Conservation (phyloP, 2,888 invertebrate species). For the Clanis bilineata region DNA sequence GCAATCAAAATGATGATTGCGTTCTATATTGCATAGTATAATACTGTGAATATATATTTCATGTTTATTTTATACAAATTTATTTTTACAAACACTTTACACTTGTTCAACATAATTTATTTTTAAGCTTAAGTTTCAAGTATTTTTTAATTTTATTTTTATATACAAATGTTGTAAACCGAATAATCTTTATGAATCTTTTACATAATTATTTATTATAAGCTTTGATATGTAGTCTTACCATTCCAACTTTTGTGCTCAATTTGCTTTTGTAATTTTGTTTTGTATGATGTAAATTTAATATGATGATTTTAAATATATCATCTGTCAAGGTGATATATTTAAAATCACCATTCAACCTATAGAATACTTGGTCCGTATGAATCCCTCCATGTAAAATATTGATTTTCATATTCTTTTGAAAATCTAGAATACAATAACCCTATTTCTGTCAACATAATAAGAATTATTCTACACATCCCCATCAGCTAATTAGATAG, state of each 20-base stretch:
- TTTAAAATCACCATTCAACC: too few species aligned
- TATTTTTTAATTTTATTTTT: not conserved
- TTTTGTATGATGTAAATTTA: too few species aligned
- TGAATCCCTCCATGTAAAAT: too few species aligned
- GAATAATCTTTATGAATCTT: not conserved
- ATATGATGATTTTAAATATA: too few species aligned
- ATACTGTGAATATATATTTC: not conserved
- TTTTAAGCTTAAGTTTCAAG: not conserved
- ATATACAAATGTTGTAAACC: not conserved
- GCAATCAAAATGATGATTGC: not conserved
- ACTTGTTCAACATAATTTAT: conserved; percentile 13
- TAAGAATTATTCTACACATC: too few species aligned
- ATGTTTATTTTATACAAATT: not conserved
- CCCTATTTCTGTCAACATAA: too few species aligned
- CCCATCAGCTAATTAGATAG: too few species aligned
- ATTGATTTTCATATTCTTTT: too few species aligned
- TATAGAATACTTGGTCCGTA: too few species aligned
- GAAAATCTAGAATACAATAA: too few species aligned
- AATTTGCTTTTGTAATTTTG: not conserved
- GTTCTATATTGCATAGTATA: not conserved
- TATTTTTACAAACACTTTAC: conserved; percentile 14
- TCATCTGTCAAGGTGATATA: too few species aligned
- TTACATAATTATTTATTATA: not conserved
- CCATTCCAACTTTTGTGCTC: conserved; percentile 9
- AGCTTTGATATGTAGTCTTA: not conserved